Evolutionary conservation across 2,888 invertebrate genomes (phyloP), one percentile per base, ranked within the genome.

Genomic region (Eristalis pertinax): DNA sequence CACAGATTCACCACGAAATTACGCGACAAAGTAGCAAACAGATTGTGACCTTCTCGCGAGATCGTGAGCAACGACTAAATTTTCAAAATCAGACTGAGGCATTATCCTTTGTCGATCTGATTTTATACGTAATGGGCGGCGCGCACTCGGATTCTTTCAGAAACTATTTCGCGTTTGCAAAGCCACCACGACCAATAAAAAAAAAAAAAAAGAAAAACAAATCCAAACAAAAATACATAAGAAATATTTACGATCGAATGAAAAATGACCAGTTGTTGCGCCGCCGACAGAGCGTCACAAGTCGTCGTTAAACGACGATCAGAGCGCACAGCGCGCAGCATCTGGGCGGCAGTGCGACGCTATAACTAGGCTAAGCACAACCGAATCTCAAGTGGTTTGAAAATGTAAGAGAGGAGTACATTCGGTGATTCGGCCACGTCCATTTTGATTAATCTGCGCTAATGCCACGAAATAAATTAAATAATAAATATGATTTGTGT

Each of bases 241-340:
- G 35, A 72, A 24, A 63, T 69, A 82, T 86, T 86, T 87, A 84
- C 79, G 84, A 87, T 84, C 87, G 75, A 87, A 84, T 84, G 87
- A 87, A 84, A 84, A 87, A 79, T 87, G 56, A 68, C 78, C 83
- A 83, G 75, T 87, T 79, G 75, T 56, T 72, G 77, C 69, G 50
- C 19, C 19, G 38, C 13, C 24, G 70, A 69, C 38, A 72, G 15
- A 56, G 24, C 78, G 70, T 65, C 74, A 68, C 32, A 32, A 68
- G 24, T 10, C 74, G 32, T 60, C 77, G 56, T 69, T 41, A 70
- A 64, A 65, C 64, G 60, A 58, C 70, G 64, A 29, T 26, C 29
- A 58, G 32, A 35, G 22, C 35, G 3, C 11, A 26, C 50, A 19
- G 13, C 13, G 13, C 13, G 38, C 38, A 38, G 38, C 38, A 38